These are phyloP conservation scores for Bubo scandiacus DNA, from an alignment of 2,113 vertebrate genomes.

Conservation along the genomic window DNA sequence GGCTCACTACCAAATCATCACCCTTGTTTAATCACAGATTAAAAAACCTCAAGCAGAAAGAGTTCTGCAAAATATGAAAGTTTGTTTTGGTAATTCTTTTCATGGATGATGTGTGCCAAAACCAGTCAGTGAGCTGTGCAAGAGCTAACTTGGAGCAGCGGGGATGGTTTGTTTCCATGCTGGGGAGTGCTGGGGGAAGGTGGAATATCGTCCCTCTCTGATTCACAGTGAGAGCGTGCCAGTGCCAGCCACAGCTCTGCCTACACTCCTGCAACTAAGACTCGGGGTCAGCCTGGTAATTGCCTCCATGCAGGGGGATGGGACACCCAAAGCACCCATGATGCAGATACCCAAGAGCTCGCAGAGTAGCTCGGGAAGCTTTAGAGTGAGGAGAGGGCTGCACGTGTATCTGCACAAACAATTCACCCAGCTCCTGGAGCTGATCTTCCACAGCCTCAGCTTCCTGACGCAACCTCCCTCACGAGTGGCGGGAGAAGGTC, in stretches of 20 bases:
- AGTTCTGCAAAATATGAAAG: background rate
- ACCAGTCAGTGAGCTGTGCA: background rate
- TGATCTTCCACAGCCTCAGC: background rate
- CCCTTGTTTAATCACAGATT: background rate
- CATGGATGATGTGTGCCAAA: rapidly evolving
- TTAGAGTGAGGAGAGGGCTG: background rate
- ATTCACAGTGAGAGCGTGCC: background rate
- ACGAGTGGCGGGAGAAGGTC: rapidly evolving
- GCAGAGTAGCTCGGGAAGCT: background rate
- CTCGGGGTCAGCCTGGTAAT: rapidly evolving
- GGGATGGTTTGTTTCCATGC: rapidly evolving
- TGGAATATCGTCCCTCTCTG: background rate
- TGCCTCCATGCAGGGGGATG: rapidly evolving
- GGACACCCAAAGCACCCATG: rapidly evolving
- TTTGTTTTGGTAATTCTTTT: background rate
- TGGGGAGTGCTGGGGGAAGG: rapidly evolving
- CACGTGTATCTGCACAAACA: background rate
- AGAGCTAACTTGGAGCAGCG: rapidly evolving
- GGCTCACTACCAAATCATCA: rapidly evolving
- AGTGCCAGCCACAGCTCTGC: background rate
- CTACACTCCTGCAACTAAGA: background rate
- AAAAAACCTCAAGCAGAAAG: background rate
- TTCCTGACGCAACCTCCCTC: background rate
- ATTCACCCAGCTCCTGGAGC: background rate
- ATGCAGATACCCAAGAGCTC: rapidly evolving